Percentiles rank a stretch among this genome's conserved stretches.
These are phyloP conservation scores for Camponotus floridanus DNA, from an alignment of 1,140 invertebrate genomes.

Conservation along the genomic window DNA sequence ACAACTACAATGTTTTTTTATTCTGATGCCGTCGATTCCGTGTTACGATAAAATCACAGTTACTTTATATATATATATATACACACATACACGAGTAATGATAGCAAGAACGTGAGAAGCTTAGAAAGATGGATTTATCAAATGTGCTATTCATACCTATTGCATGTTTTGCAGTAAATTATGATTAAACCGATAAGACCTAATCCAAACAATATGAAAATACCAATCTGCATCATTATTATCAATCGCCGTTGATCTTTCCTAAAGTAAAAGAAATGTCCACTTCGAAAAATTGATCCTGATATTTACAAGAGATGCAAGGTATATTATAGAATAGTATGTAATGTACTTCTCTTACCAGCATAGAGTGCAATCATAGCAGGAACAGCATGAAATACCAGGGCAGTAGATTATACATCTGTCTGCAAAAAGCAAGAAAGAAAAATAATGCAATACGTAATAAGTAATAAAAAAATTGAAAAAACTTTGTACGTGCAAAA, in stretches of 20 bases:
- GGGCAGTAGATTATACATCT: not conserved
- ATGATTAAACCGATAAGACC: constrained; percentile 66
- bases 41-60: not conserved
- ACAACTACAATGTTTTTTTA: not conserved
- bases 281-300: not conserved
- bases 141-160: constrained; percentile 60
- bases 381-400: not conserved
- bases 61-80: too few relatives aligned
- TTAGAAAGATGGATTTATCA: not conserved
- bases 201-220: constrained; percentile 69
- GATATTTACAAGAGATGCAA: not conserved
- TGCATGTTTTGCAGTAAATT: constrained; percentile 70
- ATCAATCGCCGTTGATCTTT: constrained; percentile 52
- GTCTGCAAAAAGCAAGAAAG: not conserved
- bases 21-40: not conserved
- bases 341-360: not conserved
- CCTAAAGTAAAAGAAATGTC: constrained; percentile 61
- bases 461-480: not conserved
- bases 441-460: constrained; percentile 21
- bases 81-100: not conserved
- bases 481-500: not conserved
- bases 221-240: constrained; percentile 65
- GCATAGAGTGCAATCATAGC: not conserved
- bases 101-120: not conserved
- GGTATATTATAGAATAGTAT: not conserved